Conservation (phyloP, 2,888 invertebrate genomes). For the Nudaria mundana region DNA sequence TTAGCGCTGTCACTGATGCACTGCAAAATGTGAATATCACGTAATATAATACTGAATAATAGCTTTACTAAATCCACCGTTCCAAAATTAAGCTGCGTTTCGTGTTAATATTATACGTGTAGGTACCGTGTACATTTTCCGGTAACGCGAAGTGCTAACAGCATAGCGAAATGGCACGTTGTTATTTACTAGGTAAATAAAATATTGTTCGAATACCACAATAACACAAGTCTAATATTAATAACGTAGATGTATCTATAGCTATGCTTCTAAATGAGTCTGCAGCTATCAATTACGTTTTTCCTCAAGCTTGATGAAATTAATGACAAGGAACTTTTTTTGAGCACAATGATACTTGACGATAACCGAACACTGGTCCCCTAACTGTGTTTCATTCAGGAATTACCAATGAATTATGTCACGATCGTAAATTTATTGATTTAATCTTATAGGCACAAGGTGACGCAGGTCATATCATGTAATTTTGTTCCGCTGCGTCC, state of each 20-base stretch:
- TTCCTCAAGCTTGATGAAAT: no score
- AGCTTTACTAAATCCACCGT: constrained; percentile 8
- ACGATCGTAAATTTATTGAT: constrained; percentile 14
- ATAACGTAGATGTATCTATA: neutral
- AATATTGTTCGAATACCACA: constrained; percentile 9
- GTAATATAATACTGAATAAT: constrained; percentile 9
- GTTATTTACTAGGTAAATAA: neutral
- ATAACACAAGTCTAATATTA: constrained; percentile 5
- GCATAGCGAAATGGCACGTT: neutral
- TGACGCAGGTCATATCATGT: no score
- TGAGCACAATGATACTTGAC: neutral
- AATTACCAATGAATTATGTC: constrained; percentile 7
- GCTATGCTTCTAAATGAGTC: no score
- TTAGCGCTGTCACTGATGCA: neutral
- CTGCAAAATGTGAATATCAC: neutral
- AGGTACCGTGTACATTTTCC: constrained; percentile 10
- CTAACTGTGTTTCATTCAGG: constrained; percentile 5
- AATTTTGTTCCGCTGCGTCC: no score
- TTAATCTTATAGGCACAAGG: constrained; percentile 16
- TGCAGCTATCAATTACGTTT: no score
- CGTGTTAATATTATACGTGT: constrained; percentile 13
- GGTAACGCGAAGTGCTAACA: neutral
- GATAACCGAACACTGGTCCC: neutral
- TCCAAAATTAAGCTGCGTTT: constrained; percentile 12
- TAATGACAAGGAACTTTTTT: no score